Evolutionary conservation across 2,113 vertebrate species (phyloP), one percentile per base, ranked within the genome.

Genomic region (Excalfactoria chinensis): DNA sequence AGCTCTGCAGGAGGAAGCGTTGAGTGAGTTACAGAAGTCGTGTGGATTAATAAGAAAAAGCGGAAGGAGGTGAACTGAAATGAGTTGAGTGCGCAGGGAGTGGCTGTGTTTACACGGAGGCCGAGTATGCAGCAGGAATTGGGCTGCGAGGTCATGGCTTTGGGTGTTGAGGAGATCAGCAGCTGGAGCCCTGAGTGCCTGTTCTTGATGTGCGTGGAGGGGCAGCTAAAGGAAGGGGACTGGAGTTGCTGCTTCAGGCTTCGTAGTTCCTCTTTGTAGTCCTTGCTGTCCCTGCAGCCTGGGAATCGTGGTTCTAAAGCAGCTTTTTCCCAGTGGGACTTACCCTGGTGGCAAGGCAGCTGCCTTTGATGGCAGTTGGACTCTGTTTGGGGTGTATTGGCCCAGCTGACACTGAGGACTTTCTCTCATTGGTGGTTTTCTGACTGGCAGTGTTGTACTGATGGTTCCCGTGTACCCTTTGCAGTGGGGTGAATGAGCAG

Each of bases 111-210:
- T 35, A 5, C 44, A 0, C 0, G 0, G 62, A 11, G 34, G 17
- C 73, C 41, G 62, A 43, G 18, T 1, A 3, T 0, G 1, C 11
- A 37, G 1, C 21, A 74, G 83, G 34, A 4, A 0, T 12, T 21
- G 8, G 35, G 4, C 62, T 48, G 25, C 2, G 30, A 74, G 84
- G 43, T 40, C n/a, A 43, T 20, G 74, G 41, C 70, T 51, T 15
- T 58, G 68, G 44, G 71, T 63, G 64, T 55, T 67, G 44, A 14
- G 63, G 62, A 63, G 23, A 62, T 25, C 64, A 2, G 0, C 44
- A 34, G 3, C 19, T 2, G 1, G 15, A 13, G 32, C 51, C 59
- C 46, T 48, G 3, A 72, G 32, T 3, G 0, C 0, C 0, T 49
- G 41, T 62, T 55, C 62, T 37, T 26, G 78, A 7, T 49, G 46